Evolutionary conservation across 2,888 invertebrate species (phyloP), one percentile per base, ranked within the genome.

Genomic region (Leucoptera coffeella): DNA sequence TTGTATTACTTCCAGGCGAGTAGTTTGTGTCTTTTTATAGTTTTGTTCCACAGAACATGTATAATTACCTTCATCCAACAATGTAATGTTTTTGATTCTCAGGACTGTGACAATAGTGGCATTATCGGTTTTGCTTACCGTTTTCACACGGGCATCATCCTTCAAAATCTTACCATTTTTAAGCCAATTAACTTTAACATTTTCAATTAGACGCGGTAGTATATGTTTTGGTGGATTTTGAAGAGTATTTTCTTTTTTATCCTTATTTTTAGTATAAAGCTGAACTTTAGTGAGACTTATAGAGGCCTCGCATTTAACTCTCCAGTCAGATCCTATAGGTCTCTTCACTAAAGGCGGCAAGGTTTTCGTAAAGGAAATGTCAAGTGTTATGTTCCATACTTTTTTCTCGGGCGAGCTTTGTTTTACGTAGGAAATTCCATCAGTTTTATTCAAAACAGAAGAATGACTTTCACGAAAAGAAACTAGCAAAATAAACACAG

Each of bases 41-140:
- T 47, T 62, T 36, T 65, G 62, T 42, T 62, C 61, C 26, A 67
- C 58, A 11, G 54, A 54, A 57, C 69, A 69, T 23, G 61, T 57
- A 37, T 67, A 67, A 32, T 58, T 62, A 6, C 59, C 67, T 38
- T 50, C 51, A 40, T 67, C 61, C 32, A 38, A 27, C 29, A 28
- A 29, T 25, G 42, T 42, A 30, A 65, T 33, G 28, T 54, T 47
- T 42, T 48, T 59, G 25, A 69, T 44, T 37, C 47, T 47, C n/a
- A 67, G 39, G 32, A 46, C 50, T 14, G 64, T 59, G 22, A 49
- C 49, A 35, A 67, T 58, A 10, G 60, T 65, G 20, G 58, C 58
- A 44, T 60, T 62, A 40, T 67, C 60, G 34, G 64, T 53, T 47
- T 53, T 59, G 9, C 56, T 59, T 12, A 45, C 38, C 29, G 56